Evolutionary conservation across 1,140 invertebrate species (phyloP).

Genomic region (Zophobas atratus): DNA sequence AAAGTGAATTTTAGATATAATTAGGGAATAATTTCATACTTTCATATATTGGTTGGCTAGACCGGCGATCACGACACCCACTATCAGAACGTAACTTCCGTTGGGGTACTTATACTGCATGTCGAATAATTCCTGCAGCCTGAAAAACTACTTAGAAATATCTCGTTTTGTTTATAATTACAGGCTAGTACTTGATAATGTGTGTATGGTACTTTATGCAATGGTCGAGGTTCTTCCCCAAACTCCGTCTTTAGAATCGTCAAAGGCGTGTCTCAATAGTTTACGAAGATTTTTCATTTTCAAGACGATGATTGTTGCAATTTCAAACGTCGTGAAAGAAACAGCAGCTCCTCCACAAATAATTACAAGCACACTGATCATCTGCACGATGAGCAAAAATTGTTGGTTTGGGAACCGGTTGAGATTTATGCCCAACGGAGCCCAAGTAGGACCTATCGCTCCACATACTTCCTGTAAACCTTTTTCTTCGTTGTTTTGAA

Average conservation of each 20-base stretch:
- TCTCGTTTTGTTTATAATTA: not conserved
- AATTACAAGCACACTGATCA: not conserved
- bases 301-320: not conserved
- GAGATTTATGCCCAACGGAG: not conserved
- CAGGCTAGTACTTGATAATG: slow-evolving; percentile 3
- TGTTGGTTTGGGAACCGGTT: not conserved
- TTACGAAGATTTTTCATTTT: not conserved
- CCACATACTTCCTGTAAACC: not conserved
- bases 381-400: not conserved
- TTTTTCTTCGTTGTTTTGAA: no score
- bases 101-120: no score
- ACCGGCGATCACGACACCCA: no score
- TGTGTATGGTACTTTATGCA: slow-evolving; percentile 2
- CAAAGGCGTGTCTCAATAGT: not conserved
- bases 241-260: not conserved
- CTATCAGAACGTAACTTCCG: no score
- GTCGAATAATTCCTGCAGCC: no score
- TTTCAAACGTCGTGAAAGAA: not conserved
- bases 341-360: not conserved
- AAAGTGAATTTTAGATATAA: no score
- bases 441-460: not conserved
- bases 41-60: no score
- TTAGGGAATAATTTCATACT: no score
- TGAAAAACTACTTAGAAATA: no score
- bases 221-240: not conserved